Evolutionary conservation across 1,140 invertebrate genomes (phyloP).

Genomic region (Eueides isabella): DNA sequence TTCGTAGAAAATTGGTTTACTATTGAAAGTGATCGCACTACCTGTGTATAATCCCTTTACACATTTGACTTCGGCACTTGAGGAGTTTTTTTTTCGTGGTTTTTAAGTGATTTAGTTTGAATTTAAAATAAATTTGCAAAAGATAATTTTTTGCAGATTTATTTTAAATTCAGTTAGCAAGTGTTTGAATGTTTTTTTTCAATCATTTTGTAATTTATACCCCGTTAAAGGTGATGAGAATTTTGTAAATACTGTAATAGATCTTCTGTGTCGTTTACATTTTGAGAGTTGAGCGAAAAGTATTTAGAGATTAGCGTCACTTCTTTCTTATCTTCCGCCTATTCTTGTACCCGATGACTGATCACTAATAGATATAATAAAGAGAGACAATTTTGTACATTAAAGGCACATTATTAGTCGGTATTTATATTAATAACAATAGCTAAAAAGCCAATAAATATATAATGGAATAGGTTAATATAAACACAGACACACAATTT

Average conservation of each 20-base stretch:
- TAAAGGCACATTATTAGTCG: too few relatives aligned
- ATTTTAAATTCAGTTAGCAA: background rate
- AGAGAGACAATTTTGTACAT: too few relatives aligned
- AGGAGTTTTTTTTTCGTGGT: slow-evolving; percentile 9
- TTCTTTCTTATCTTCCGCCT: background rate
- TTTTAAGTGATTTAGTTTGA: background rate
- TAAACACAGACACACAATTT: too few relatives aligned
- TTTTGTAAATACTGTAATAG: background rate
- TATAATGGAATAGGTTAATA: too few relatives aligned
- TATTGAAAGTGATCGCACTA: slow-evolving; percentile 42
- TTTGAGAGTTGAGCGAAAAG: background rate
- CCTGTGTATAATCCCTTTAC: slow-evolving; percentile 48
- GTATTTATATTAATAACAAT: too few relatives aligned
- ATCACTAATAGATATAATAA: too few relatives aligned
- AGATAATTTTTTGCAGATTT: slow-evolving; percentile 13
- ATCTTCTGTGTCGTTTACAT: background rate
- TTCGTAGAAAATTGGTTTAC: slow-evolving; percentile 42
- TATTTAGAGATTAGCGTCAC: too few relatives aligned
- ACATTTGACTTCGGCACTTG: slow-evolving; percentile 38
- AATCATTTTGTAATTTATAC: background rate
- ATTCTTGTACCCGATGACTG: background rate
- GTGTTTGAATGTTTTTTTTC: background rate
- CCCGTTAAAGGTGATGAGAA: background rate
- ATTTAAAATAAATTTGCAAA: background rate
- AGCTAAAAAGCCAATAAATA: too few relatives aligned